Evolutionary conservation across 2,797 vertebrate species (phyloP).

Genomic region (Lithobates pipiens): DNA sequence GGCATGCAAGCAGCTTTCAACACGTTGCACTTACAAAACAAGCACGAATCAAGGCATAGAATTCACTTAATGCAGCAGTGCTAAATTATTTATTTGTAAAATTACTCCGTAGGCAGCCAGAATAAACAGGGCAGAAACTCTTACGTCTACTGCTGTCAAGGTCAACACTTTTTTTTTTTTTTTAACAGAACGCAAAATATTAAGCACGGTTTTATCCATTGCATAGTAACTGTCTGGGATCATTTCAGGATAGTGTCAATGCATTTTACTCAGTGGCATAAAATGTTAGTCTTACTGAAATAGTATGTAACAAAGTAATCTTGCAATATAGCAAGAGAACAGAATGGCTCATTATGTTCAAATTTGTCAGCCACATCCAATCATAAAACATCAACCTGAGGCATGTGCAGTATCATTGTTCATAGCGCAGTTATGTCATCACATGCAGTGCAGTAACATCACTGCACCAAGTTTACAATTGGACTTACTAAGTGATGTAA

Average conservation of each 20-base stretch:
- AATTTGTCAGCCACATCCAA: not conserved
- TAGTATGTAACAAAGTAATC: not conserved
- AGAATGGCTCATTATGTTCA: not conserved
- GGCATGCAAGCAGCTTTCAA: not conserved
- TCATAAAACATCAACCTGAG: not conserved
- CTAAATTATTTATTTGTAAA: slow-evolving; percentile 58
- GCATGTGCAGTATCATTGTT: not conserved
- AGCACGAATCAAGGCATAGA: slow-evolving; percentile 39
- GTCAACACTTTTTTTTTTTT: slow-evolving; percentile 17
- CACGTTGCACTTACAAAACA: slow-evolving; percentile 13
- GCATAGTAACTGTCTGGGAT: not conserved
- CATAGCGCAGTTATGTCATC: too few species aligned
- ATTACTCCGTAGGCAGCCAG: slow-evolving; percentile 29
- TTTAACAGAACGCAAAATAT: not conserved
- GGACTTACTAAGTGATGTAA: too few species aligned
- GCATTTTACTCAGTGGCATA: not conserved
- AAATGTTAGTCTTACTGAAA: not conserved
- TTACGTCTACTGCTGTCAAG: not conserved
- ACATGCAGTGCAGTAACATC: too few species aligned
- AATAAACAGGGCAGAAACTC: slow-evolving; percentile 27
- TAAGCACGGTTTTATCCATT: not conserved
- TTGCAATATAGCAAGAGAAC: not conserved
- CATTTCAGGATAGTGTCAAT: not conserved
- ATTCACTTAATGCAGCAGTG: slow-evolving; percentile 18
- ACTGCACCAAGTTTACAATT: too few species aligned